Conservation (phyloP, 2,888 invertebrate species). For the Epiblema foenella region DNA sequence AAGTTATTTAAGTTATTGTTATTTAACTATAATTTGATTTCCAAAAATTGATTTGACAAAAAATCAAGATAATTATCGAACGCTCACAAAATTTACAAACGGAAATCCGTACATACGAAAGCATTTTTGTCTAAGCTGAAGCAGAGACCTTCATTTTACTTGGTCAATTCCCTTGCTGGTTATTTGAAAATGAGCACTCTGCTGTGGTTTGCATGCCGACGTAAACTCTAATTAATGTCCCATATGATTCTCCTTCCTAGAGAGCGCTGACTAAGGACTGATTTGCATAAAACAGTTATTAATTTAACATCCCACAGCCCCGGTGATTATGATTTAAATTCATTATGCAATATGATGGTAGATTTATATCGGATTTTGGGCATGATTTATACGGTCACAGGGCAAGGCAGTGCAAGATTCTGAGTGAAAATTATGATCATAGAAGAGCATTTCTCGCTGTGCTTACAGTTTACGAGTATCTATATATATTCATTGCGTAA, state of each 20-base stretch:
- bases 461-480: background rate
- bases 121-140: no score
- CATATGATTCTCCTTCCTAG: conserved; percentile 20
- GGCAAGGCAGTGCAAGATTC: conserved; percentile 13
- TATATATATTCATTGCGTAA: no score
- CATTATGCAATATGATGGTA: conserved; percentile 43
- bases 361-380: conserved; percentile 26
- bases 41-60: no score
- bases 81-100: no score
- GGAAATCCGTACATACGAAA: no score
- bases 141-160: no score
- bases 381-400: conserved; percentile 34
- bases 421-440: background rate
- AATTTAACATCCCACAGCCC: conserved; percentile 29
- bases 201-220: background rate
- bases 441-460: background rate
- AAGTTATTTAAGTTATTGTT: no score
- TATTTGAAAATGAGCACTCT: conserved; percentile 1
- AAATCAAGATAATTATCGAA: no score
- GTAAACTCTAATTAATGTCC: conserved; percentile 25
- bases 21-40: no score
- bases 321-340: conserved; percentile 39
- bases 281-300: conserved; percentile 45
- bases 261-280: conserved; percentile 18
- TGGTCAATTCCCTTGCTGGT: no score